A percentile compares a stretch with the other conserved stretches of the same genome.
phyloP scores from a whole-genome alignment of 2,888 invertebrate species.

The Crematogaster levior region DNA sequence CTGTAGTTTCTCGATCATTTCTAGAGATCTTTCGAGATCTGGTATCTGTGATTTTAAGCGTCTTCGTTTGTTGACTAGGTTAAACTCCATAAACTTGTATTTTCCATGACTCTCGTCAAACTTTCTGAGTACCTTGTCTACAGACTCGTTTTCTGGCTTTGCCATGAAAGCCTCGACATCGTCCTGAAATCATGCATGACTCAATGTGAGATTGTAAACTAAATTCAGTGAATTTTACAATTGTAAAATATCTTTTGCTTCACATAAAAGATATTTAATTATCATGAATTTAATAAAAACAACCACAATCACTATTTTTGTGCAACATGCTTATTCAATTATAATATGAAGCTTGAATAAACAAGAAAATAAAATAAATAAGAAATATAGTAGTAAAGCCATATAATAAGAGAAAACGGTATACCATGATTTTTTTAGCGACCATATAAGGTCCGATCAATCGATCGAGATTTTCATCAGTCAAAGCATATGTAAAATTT shows the following conservation, averaged over 20 bases:
- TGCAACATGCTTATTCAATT: not conserved
- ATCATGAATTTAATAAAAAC: slow-evolving; percentile 30
- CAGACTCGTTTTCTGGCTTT: slow-evolving; percentile 92
- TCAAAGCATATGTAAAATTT: not conserved
- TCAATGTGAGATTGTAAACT: not conserved
- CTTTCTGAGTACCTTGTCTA: slow-evolving; percentile 93
- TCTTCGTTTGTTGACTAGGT: slow-evolving; percentile 94
- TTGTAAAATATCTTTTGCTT: not conserved
- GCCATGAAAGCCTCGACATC: slow-evolving; percentile 98
- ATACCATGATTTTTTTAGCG: slow-evolving; percentile 56
- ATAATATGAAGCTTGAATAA: slow-evolving; percentile 12
- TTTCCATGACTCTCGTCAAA: slow-evolving; percentile 98
- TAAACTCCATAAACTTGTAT: slow-evolving; percentile 99
- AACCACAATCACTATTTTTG: not conserved
- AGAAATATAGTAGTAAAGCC: not conserved
- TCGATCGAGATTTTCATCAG: not conserved
- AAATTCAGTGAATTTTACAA: not conserved
- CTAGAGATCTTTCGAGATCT: slow-evolving; percentile 96
- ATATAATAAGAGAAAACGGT: not conserved
- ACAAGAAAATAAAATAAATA: not conserved
- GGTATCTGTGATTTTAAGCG: slow-evolving; percentile 96
- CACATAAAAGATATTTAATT: not conserved
- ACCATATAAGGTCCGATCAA: slow-evolving; percentile 76
- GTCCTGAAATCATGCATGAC: slow-evolving; percentile 88
- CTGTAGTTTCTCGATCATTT: slow-evolving; percentile 96